Conservation (phyloP, 2,888 invertebrate genomes). For the Diaperis boleti region DNA sequence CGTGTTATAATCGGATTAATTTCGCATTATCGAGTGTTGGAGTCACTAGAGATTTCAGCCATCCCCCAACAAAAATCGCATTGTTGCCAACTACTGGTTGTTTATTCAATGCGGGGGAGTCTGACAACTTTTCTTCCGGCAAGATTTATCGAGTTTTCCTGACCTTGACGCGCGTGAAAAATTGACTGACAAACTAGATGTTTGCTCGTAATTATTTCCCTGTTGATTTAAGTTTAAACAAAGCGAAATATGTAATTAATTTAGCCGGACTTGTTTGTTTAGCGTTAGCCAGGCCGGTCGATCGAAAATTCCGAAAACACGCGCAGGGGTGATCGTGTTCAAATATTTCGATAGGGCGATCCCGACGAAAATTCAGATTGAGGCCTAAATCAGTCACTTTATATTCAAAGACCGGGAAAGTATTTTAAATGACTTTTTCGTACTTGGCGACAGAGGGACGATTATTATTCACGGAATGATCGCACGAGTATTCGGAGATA, state of each 20-base stretch:
- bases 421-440: conserved; percentile 54
- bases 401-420: conserved; percentile 57
- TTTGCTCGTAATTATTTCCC: conserved; percentile 15
- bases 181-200: conserved; percentile 14
- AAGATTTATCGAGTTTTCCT: conserved; percentile 27
- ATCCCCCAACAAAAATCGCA: conserved; percentile 12
- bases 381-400: conserved; percentile 56
- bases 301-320: conserved; percentile 17
- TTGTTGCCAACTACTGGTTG: conserved; percentile 6
- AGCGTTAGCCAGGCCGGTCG: neutral
- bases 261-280: neutral
- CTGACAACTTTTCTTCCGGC: conserved; percentile 8
- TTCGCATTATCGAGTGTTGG: neutral
- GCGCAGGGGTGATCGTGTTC: conserved; percentile 22
- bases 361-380: conserved; percentile 40
- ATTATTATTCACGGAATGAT: conserved; percentile 46
- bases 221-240: conserved; percentile 9
- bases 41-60: conserved; percentile 12
- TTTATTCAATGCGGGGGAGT: conserved; percentile 22
- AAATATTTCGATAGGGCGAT: conserved; percentile 42
- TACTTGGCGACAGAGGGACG: conserved; percentile 45
- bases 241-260: conserved; percentile 6
- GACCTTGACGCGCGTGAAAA: conserved; percentile 10
- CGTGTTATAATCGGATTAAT: conserved; percentile 2
- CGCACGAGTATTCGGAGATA: conserved; percentile 41